These are phyloP conservation scores for Tortrix viridana DNA, from an alignment of 2,888 invertebrate genomes.

Conservation along the genomic window DNA sequence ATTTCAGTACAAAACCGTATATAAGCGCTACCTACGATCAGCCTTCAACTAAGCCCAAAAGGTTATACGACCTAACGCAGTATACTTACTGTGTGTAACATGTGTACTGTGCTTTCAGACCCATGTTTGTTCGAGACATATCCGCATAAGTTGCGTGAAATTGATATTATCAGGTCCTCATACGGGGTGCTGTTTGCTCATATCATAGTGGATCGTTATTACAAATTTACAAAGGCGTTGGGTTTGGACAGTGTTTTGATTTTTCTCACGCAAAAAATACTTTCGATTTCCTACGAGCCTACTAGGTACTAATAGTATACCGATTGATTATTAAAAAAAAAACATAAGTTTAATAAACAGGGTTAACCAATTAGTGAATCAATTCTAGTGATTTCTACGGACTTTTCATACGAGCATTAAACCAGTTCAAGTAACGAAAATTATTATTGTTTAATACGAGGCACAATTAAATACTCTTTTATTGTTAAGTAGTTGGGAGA, in stretches of 20 bases:
- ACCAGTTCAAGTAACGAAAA: no score
- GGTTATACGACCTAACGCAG: no score
- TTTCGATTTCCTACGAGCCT: not conserved
- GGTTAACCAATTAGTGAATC: no score
- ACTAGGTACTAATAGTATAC: not conserved
- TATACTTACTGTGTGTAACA: slow-evolving; percentile 25
- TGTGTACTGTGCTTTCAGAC: slow-evolving; percentile 37
- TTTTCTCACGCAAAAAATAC: slow-evolving; percentile 23
- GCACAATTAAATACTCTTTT: no score
- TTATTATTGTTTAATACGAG: no score
- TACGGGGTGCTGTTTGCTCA: slow-evolving; percentile 61
- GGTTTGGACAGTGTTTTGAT: slow-evolving; percentile 30
- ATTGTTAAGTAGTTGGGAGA: no score
- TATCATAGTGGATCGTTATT: slow-evolving; percentile 54
- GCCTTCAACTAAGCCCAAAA: no score
- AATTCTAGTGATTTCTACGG: no score
- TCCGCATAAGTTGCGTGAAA: slow-evolving; percentile 71
- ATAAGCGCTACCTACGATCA: slow-evolving; percentile 2
- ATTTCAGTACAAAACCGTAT: slow-evolving; percentile 1
- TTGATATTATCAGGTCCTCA: slow-evolving; percentile 70
- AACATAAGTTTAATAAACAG: no score
- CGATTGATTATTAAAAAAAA: no score
- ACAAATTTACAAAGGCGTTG: slow-evolving; percentile 32
- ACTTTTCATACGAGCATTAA: no score
- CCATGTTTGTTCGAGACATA: slow-evolving; percentile 60